These are phyloP conservation scores for Plagodis dolabraria DNA, from an alignment of 2,888 invertebrate genomes.

Conservation along the genomic window DNA sequence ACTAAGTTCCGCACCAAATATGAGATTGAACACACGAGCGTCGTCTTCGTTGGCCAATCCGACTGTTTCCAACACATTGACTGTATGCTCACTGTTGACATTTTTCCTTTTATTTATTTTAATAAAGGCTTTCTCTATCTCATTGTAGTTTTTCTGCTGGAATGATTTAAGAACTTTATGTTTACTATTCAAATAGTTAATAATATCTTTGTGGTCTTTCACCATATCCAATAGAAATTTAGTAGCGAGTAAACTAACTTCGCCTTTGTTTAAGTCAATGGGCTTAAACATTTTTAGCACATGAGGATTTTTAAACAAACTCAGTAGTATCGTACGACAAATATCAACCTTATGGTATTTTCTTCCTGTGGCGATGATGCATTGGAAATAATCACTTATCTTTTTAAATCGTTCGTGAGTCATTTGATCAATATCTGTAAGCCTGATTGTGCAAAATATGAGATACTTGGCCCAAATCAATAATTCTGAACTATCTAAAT, in stretches of 20 bases:
- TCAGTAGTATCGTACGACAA: constrained; percentile 60
- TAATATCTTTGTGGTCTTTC: constrained; percentile 54
- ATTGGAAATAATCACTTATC: constrained; percentile 59
- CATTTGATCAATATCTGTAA: constrained; percentile 61
- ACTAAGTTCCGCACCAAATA: constrained; percentile 60
- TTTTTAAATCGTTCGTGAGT: constrained; percentile 55
- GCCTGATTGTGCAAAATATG: constrained; percentile 65
- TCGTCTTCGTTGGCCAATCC: constrained; percentile 72
- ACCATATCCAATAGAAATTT: constrained; percentile 65
- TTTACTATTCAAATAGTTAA: constrained; percentile 62
- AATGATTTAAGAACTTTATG: constrained; percentile 75
- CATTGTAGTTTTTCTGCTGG: constrained; percentile 80
- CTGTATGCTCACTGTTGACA: constrained; percentile 61
- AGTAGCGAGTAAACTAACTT: constrained; percentile 59
- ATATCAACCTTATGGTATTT: constrained; percentile 60
- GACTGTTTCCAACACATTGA: constrained; percentile 71
- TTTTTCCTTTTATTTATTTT: constrained; percentile 74
- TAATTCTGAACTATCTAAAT: constrained; percentile 65
- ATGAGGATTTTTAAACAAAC: constrained; percentile 69
- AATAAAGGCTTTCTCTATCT: constrained; percentile 73
- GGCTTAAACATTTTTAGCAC: constrained; percentile 70
- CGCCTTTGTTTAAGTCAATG: constrained; percentile 59
- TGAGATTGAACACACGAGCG: constrained; percentile 65
- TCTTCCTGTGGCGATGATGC: constrained; percentile 60
- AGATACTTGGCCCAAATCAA: constrained; percentile 75